Conservation (phyloP, 1,140 invertebrate genomes). For the Melipona quadrifasciata region DNA sequence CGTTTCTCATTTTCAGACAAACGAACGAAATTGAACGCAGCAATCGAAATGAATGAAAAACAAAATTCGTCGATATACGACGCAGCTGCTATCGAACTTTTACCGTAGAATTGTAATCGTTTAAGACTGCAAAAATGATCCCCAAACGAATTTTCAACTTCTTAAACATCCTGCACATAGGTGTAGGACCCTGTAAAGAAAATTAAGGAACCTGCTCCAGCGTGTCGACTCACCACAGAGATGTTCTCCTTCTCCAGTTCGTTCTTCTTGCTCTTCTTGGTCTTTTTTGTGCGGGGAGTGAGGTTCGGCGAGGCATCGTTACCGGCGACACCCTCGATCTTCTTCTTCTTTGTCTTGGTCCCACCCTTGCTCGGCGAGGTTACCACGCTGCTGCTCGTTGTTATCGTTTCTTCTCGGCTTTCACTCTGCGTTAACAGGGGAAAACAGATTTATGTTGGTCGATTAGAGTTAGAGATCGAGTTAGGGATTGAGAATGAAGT, state of each 20-base stretch:
- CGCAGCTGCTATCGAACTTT: no score
- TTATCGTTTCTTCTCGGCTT: slow-evolving; percentile 78
- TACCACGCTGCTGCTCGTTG: slow-evolving; percentile 66
- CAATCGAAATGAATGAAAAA: background rate
- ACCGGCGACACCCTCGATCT: slow-evolving; percentile 75
- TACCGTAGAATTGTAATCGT: no score
- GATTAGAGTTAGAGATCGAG: no score
- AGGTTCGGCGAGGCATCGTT: slow-evolving; percentile 79
- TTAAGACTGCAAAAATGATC: no score
- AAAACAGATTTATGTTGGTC: background rate
- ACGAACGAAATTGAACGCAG: background rate
- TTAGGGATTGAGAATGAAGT: background rate
- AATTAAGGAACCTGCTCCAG: background rate
- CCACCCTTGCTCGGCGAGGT: slow-evolving; percentile 63
- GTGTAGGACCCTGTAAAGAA: background rate
- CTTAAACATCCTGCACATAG: background rate
- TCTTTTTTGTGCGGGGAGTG: slow-evolving; percentile 83
- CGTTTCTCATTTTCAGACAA: background rate
- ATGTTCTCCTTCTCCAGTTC: slow-evolving; percentile 85
- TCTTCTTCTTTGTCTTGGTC: slow-evolving; percentile 80
- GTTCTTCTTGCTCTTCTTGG: slow-evolving; percentile 84
- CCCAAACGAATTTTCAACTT: no score
- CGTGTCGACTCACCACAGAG: slow-evolving; percentile 83
- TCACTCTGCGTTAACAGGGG: slow-evolving; percentile 70
- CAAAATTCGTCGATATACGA: no score